Percentiles rank a stretch among this genome's conserved stretches.
Evolutionary conservation across 2,113 vertebrate genomes (phyloP).

Genomic region (Oreotrochilus melanogaster): DNA sequence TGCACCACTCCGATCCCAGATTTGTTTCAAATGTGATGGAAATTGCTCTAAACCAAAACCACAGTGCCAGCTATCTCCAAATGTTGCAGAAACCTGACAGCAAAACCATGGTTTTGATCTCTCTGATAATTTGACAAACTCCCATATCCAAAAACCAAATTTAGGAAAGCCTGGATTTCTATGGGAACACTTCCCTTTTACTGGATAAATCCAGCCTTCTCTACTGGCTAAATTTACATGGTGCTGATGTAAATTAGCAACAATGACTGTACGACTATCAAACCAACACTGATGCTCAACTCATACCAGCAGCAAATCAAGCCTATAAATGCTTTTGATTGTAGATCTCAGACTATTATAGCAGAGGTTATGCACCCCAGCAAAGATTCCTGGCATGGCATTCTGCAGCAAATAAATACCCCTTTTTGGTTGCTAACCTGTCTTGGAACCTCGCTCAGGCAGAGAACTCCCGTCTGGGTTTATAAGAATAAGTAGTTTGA

Average conservation of each 20-base stretch:
- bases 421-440: constrained; percentile 48
- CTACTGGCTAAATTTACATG: not conserved
- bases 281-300: not conserved
- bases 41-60: not conserved
- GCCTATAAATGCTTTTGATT: not conserved
- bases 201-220: not conserved
- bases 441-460: constrained; percentile 9
- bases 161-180: not conserved
- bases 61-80: not conserved
- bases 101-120: not conserved
- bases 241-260: not conserved
- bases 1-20: not conserved
- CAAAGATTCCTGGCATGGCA: not conserved
- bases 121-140: not conserved
- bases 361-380: not conserved
- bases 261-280: not conserved
- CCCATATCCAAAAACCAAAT: not conserved
- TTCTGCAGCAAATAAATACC: constrained; percentile 46
- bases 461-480: constrained; percentile 17
- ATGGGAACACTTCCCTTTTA: not conserved
- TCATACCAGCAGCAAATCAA: not conserved
- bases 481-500: constrained; percentile 63
- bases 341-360: not conserved
- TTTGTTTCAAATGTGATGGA: not conserved
- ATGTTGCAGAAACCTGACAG: not conserved